Evolutionary conservation across 2,888 invertebrate species (phyloP), one percentile per base, ranked within the genome.

Genomic region (Eristalis pertinax): DNA sequence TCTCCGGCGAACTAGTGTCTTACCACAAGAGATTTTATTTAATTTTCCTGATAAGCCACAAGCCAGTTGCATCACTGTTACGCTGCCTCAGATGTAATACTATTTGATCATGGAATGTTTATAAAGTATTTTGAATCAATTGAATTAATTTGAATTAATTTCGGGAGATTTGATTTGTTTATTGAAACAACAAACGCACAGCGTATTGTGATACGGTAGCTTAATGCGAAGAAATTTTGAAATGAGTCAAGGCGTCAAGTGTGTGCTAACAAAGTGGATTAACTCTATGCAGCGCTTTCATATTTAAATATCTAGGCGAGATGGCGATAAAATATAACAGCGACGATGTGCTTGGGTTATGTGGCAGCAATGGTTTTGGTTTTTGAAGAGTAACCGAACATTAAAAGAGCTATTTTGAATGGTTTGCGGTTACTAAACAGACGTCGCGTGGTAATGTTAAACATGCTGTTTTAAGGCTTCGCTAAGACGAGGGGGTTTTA

Each of bases 21-120:
- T 50, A 19, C 50, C 50, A 19, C 50, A 50, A 50, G 50, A n/a
- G 50, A 50, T 50, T 50, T 5, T 26, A 65, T 65, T 64, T 32
- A 64, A 29, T n/a, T 75, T 56, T 41, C 65, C 35, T 60, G 60
- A 68, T 67, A 26, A 13, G 41, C 43, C 60, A 10, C 15, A 41
- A 4, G 38, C 0, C 15, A n/a, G 43, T 68, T 76, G 26, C 67
- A 76, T 68, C 60, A 76, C 26, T 43, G 68, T 62, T 24, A 62
- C 22, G 35, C 29, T 60, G 19, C 29, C 11, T 60, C n/a, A 58
- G 26, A 58, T 65, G 19, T 41, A 35, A n/a, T 58, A 32, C 58
- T 41, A 10, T 43, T 43, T 26, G 10, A 29, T 43, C 50, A 15
- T 19, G 41, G n/a, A 32, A 19, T 74, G 32, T 64, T 74, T 56